A percentile compares a stretch with the other conserved stretches of the same genome.
Conservation (phyloP, 1,140 invertebrate genomes). For the Psix sp. region DNA sequence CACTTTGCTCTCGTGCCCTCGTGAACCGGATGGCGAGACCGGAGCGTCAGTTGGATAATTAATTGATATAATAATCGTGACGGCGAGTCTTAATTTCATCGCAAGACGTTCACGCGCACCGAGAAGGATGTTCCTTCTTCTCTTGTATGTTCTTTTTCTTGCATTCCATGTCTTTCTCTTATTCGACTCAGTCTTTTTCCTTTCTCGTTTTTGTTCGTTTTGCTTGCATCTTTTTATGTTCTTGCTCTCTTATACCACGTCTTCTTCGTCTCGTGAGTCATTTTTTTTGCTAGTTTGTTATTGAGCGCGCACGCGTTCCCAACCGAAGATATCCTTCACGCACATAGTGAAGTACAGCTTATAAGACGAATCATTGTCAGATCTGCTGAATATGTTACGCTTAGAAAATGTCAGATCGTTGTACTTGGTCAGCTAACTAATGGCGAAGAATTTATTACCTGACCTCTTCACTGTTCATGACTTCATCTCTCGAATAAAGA, state of each 20-base stretch:
- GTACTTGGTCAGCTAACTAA: slow-evolving; percentile 18
- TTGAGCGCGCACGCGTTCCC: slow-evolving; percentile 35
- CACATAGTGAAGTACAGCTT: slow-evolving; percentile 9
- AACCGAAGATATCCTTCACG: slow-evolving; percentile 29
- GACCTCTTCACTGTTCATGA: slow-evolving; percentile 9
- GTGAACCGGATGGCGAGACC: slow-evolving; percentile 68
- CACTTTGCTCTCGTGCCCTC: slow-evolving; percentile 46
- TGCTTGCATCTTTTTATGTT: neutral
- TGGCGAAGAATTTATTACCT: slow-evolving; percentile 20
- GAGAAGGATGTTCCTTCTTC: slow-evolving; percentile 18
- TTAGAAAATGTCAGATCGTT: slow-evolving; percentile 35
- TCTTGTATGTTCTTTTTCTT: slow-evolving; percentile 30
- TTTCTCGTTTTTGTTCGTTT: neutral
- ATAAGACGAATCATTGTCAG: slow-evolving; percentile 46
- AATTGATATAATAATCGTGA: slow-evolving; percentile 72
- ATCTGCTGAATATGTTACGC: slow-evolving; percentile 52
- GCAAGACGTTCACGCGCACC: too few species aligned
- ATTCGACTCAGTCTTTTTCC: slow-evolving; percentile 5
- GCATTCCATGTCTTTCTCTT: slow-evolving; percentile 24
- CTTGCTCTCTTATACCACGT: slow-evolving; percentile 2
- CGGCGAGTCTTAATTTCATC: slow-evolving; percentile 66
- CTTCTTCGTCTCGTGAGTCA: slow-evolving; percentile 7
- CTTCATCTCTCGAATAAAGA: slow-evolving; percentile 8
- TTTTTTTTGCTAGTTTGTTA: slow-evolving; percentile 30
- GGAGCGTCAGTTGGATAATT: slow-evolving; percentile 63